These are phyloP conservation scores for Biston stratarius DNA, from an alignment of 2,888 invertebrate genomes.

Conservation along the genomic window DNA sequence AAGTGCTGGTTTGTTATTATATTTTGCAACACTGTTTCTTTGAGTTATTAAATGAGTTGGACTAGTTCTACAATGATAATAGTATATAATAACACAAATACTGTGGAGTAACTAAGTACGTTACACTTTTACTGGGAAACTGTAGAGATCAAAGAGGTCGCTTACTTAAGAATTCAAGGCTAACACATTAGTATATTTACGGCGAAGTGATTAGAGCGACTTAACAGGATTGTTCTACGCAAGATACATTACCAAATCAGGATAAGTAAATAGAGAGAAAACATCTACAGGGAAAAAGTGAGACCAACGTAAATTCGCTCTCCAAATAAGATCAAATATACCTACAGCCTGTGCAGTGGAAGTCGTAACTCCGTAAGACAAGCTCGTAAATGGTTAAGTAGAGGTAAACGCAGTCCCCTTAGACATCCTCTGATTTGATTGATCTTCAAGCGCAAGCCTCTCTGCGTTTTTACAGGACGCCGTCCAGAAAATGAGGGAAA, in stretches of 20 bases:
- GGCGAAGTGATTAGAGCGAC: conserved; percentile 33
- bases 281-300: conserved; percentile 32
- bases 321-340: conserved; percentile 61
- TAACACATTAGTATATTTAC: conserved; percentile 20
- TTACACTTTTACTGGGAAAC: not conserved
- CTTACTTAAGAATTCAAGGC: conserved; percentile 21
- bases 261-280: conserved; percentile 36
- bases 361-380: conserved; percentile 72
- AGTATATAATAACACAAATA: not conserved
- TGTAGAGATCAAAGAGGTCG: conserved; percentile 17
- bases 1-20: conserved; percentile 5
- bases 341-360: conserved; percentile 60
- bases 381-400: conserved; percentile 77
- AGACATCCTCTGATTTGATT: conserved; percentile 79
- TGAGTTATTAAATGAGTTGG: not conserved
- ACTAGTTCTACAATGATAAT: not conserved
- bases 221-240: conserved; percentile 31
- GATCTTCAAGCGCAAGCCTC: conserved; percentile 73
- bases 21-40: conserved; percentile 1
- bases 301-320: conserved; percentile 40
- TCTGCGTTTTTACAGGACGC: conserved; percentile 76
- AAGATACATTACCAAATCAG: conserved; percentile 37
- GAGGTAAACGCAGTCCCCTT: conserved; percentile 67
- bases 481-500: conserved; percentile 79
- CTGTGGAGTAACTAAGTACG: not conserved